phyloP scores from a whole-genome alignment of 1,140 invertebrate species.

The Aphelinus certus region DNA sequence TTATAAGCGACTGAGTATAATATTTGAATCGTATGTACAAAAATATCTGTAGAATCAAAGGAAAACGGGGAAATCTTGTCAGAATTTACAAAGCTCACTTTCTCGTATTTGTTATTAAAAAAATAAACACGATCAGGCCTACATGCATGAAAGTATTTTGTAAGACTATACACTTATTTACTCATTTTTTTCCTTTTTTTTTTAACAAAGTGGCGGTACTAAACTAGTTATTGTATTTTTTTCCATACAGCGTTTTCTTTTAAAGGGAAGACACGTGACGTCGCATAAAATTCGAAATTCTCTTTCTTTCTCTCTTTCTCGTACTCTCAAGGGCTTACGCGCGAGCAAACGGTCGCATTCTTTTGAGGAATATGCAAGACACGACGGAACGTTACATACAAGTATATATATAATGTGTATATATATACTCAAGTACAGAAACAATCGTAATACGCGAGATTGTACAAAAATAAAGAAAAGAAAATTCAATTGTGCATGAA shows the following conservation, averaged over 20 bases:
- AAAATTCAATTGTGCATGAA: conserved; percentile 30
- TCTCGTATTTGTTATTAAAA: conserved; percentile 5
- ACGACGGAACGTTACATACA: conserved; percentile 29
- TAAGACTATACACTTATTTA: conserved; percentile 17
- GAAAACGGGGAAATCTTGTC: too few species aligned
- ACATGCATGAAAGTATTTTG: conserved; percentile 33
- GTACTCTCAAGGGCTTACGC: neutral
- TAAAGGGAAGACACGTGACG: conserved; percentile 41
- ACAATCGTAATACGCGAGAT: too few species aligned
- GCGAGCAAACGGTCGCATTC: conserved; percentile 5
- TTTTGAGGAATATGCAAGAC: conserved; percentile 37
- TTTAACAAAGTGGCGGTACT: conserved; percentile 39
- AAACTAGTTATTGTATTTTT: conserved; percentile 43
- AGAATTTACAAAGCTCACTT: too few species aligned
- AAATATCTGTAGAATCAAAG: too few species aligned
- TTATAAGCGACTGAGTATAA: too few species aligned
- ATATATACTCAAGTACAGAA: neutral
- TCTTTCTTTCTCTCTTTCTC: conserved; percentile 15
- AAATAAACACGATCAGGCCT: conserved; percentile 12
- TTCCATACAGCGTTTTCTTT: conserved; percentile 33
- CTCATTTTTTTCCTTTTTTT: conserved; percentile 18
- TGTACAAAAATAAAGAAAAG: neutral
- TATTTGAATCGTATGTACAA: too few species aligned
- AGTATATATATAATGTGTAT: neutral
- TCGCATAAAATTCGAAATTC: conserved; percentile 39